Base-by-base conservation (phyloP, 2,888 invertebrate genomes). In the Lepetodrilus schrolli region DNA sequence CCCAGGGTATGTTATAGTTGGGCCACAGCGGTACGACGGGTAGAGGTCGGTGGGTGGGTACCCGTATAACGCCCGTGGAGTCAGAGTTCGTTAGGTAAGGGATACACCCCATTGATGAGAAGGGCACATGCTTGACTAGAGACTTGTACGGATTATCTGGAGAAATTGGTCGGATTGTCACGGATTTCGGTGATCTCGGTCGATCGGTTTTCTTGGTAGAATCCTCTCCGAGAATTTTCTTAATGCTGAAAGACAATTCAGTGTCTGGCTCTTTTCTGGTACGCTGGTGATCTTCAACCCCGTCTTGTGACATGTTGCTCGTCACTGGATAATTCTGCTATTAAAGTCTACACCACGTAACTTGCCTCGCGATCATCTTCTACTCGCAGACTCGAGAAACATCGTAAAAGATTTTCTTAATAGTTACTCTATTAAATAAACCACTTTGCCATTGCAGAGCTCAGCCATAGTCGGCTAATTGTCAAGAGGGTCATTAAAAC, bases 1-100 rank as follows among this genome's bases (percentile, higher is more conserved):
- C 82, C 89, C 89, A 89, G 1, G 88, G 83, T 72, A 88, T 84
- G 7, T 77, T 77, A 69, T 84, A 84, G 7, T 83, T 81, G 17
- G 82, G 76, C 72, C 82, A 80, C 48, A 84, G 77, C 7, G 83
- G 83, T 51, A 83, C 74, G 49, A 83, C 79, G 0, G 83, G 84
- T 51, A 83, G 83, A 0, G 84, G 84, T 70, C 87, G 72, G 49
- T 85, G 85, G n/a, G 83, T 83, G 26, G 85, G 85, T 23, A 85
- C 83, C 51, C 83, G 80, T 17, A 86, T 78, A 47, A 85, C 80
- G 0, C 82, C 82, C 37, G 82, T 77, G n/a, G 43, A 30, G n/a
- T 68, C 68, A 17, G 68, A 43, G 17, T 26, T 23, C 13, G 43
- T 47, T 8, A 68, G 26, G n/a, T 43, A 47, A 13, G 68, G 68